These are phyloP conservation scores for Caiman crocodilus DNA, from an alignment of 2,797 vertebrate genomes.

Conservation along the genomic window DNA sequence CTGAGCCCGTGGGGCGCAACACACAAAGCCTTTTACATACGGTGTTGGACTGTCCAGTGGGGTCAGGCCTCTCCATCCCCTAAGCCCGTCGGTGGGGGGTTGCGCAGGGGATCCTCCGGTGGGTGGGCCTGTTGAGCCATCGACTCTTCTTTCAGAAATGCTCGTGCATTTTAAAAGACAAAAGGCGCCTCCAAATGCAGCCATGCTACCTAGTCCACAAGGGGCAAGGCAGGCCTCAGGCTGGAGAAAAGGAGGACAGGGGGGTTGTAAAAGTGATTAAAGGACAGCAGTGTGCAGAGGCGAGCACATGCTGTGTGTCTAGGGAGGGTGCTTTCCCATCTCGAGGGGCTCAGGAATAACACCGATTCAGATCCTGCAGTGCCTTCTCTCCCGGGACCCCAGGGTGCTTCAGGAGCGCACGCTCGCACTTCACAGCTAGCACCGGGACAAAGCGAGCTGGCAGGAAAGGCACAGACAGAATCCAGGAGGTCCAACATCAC, in stretches of 20 bases:
- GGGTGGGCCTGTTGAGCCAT: not conserved
- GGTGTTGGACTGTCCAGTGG: not conserved
- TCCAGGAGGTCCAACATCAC: not conserved
- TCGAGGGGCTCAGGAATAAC: not conserved
- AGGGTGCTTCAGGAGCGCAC: not conserved
- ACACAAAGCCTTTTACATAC: not conserved
- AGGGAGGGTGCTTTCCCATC: accelerated
- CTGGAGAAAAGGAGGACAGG: not conserved
- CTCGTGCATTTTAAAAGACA: not conserved
- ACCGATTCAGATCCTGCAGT: not conserved
- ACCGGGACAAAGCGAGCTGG: not conserved
- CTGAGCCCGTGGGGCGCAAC: not conserved
- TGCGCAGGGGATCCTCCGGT: not conserved
- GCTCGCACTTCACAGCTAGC: not conserved
- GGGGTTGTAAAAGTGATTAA: not conserved
- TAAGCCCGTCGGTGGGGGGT: not conserved
- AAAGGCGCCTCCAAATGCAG: not conserved
- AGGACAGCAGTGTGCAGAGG: not conserved
- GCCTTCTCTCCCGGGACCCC: accelerated
- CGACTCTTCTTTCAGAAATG: not conserved
- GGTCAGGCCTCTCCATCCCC: not conserved
- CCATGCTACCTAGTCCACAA: not conserved
- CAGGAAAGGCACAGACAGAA: not conserved
- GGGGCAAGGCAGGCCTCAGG: not conserved
- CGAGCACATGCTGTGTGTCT: not conserved